These are phyloP conservation scores for Sminthurinus signatus DNA, from an alignment of 1,140 invertebrate genomes.

Conservation along the genomic window DNA sequence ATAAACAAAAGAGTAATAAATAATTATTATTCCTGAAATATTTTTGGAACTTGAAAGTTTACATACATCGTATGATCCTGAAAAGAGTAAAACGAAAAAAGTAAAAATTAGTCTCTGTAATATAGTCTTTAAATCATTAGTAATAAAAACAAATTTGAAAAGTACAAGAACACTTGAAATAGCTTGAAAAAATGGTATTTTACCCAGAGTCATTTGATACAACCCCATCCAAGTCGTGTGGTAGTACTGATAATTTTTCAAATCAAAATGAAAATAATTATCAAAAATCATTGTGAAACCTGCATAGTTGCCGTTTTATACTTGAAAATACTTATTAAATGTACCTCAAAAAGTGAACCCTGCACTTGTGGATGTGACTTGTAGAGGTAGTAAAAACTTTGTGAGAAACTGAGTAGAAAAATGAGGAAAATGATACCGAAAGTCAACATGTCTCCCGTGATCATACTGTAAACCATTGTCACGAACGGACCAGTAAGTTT, in stretches of 20 bases:
- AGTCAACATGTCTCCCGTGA: slow-evolving; percentile 93
- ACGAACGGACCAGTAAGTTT: slow-evolving; percentile 93
- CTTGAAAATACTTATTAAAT: too few relatives aligned
- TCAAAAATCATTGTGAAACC: too few relatives aligned
- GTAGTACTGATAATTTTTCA: too few relatives aligned
- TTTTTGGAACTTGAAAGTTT: slow-evolving; percentile 9
- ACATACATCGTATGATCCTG: slow-evolving; percentile 94
- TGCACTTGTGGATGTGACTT: slow-evolving; percentile 79
- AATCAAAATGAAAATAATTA: too few relatives aligned
- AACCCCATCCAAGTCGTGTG: slow-evolving; percentile 92
- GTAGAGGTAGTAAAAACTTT: slow-evolving; percentile 94
- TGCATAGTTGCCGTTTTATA: too few relatives aligned
- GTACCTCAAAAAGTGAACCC: slow-evolving; percentile 68
- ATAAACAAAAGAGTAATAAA: too few relatives aligned
- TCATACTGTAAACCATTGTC: slow-evolving; percentile 98
- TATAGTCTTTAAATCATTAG: too few relatives aligned
- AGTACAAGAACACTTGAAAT: background rate
- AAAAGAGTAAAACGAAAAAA: too few relatives aligned
- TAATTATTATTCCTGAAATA: background rate
- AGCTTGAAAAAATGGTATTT: too few relatives aligned
- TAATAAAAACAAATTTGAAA: too few relatives aligned
- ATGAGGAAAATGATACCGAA: slow-evolving; percentile 94
- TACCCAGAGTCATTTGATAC: slow-evolving; percentile 95
- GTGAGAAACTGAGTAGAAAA: slow-evolving; percentile 88
- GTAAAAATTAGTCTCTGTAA: too few relatives aligned